Evolutionary conservation across 37 sponge, comb jelly and placozoan species (phyloP).

Genomic region (Beroe forskalii): DNA sequence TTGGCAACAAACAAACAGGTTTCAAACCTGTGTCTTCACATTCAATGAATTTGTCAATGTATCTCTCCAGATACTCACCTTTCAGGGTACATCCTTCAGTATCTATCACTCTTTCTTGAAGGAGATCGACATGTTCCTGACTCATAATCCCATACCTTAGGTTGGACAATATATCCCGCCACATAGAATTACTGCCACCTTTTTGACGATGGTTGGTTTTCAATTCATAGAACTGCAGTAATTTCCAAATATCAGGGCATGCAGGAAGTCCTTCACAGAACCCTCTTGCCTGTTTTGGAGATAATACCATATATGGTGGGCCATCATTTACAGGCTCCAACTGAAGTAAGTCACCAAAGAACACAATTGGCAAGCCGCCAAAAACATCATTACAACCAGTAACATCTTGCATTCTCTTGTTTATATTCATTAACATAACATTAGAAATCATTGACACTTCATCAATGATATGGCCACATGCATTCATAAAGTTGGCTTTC

Average conservation of each 20-base stretch:
- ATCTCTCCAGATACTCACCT: not conserved
- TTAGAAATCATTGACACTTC: not conserved
- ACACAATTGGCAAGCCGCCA: not conserved
- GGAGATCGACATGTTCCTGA: too few species aligned
- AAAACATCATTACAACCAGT: not conserved
- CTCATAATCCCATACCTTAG: too few species aligned
- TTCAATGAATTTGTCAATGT: too few species aligned
- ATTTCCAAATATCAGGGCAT: not conserved
- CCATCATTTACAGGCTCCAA: not conserved
- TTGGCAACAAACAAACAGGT: not conserved
- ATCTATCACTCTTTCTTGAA: too few species aligned
- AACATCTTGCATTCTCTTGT: not conserved
- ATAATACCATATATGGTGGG: not conserved
- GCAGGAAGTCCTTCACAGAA: not conserved
- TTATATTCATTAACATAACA: not conserved
- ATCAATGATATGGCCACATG: too few species aligned
- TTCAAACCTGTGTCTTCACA: too few species aligned
- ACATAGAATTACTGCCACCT: too few species aligned
- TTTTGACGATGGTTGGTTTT: conserved; percentile 24
- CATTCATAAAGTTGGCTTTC: conserved; percentile 63
- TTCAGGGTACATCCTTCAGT: not conserved
- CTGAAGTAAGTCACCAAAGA: not conserved
- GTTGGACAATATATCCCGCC: too few species aligned
- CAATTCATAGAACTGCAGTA: not conserved
- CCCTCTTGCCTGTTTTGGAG: not conserved